Base-by-base conservation (phyloP, 2,888 invertebrate species). In the Chydorus sphaericus region DNA sequence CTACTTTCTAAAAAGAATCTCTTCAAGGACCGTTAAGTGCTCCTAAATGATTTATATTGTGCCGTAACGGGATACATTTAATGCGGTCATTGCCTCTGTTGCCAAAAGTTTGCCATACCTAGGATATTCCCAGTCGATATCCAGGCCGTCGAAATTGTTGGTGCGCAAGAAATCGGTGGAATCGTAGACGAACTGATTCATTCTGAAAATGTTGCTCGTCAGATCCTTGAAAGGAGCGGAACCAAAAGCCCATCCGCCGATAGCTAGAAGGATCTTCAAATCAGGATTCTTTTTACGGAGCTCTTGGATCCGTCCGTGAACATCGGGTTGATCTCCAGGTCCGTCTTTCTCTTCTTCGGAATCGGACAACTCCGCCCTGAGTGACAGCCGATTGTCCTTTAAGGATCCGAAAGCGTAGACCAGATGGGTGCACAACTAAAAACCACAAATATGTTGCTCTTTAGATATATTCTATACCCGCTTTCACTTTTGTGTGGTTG, bases 211-310 rank as follows among this genome's bases (percentile, higher is more conserved):
- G 67, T 89, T 92, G 58, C 85, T 83, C 0, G 91, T 91, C 39
- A 92, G 75, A 68, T 91, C 90, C 73, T 89, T 90, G 77, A 90
- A 91, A 3, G 91, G 91, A 0, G 89, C 90, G 1, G 93, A 92
- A 11, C 93, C 93, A 66, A 93, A 93, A 1, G 90, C 90, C 93
- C 93, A 94, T 20, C 94, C 94, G 57, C 94, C 94, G 62, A 94
- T 88, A 1, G 89, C 89, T 16, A 90, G 71, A 1, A 89, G 72
- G 59, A 89, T 77, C 81, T 88, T 52, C 26, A 52, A 23, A 10
- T 52, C 33, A 18, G 52, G 52, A 26, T 52, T 52, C 23, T 52
- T 52, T 8, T n/a, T 33, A 4, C 36, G 31, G 8, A 52, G 52
- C 11, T 33, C 33, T 7, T 26, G 23, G 20, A 52, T 31, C 3